Conservation (phyloP, 1,140 invertebrate species). For the Drosophila fuyamai region DNA sequence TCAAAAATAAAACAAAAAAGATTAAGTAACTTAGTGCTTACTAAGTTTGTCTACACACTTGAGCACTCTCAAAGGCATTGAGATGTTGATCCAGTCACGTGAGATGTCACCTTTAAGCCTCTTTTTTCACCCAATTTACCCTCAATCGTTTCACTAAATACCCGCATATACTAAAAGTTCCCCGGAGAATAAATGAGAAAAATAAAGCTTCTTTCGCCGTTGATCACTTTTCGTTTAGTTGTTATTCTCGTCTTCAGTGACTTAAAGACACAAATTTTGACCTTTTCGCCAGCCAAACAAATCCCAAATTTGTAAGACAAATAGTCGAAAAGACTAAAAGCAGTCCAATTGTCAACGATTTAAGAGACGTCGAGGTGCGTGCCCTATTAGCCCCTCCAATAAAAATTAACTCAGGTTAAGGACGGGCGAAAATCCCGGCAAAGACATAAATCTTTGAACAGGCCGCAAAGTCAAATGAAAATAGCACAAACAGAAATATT, state of each 20-base stretch:
- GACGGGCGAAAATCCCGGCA: constrained; percentile 34
- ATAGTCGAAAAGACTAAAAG: constrained; percentile 15
- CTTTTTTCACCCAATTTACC: not conserved
- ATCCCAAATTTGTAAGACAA: constrained; percentile 38
- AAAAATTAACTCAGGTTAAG: constrained; percentile 61
- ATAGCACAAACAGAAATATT: constrained; percentile 80
- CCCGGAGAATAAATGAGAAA: not conserved
- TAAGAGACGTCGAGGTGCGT: constrained; percentile 28
- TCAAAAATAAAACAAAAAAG: no score
- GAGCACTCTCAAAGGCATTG: not conserved
- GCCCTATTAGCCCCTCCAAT: constrained; percentile 54
- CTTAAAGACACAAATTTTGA: constrained; percentile 5
- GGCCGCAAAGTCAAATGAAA: constrained; percentile 62
- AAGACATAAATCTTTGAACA: constrained; percentile 67
- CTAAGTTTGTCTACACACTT: not conserved
- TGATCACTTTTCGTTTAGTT: not conserved
- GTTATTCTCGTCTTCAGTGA: not conserved
- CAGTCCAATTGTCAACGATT: constrained; percentile 68
- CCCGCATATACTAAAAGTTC: not conserved
- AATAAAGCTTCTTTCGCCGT: not conserved
- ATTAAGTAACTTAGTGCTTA: no score
- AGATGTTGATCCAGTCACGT: constrained; percentile 4
- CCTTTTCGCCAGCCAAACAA: constrained; percentile 28
- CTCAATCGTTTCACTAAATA: not conserved
- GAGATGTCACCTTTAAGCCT: not conserved